Evolutionary conservation across 2,113 vertebrate genomes (phyloP).

Genomic region (Accipiter cooperii): DNA sequence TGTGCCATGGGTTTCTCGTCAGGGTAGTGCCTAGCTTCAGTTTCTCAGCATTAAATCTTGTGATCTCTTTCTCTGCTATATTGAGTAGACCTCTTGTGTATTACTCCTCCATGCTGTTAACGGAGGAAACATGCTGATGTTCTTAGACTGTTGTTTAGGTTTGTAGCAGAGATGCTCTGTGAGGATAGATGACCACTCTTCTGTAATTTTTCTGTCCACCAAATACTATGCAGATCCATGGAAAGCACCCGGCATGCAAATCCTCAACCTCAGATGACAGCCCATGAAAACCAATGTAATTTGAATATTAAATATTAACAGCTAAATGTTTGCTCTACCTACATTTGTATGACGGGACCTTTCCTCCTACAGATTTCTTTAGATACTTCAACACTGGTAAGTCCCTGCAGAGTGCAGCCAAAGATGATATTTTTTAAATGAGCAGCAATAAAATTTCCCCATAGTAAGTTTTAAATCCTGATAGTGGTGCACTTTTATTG

Average conservation of each 20-base stretch:
- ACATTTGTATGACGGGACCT: not conserved
- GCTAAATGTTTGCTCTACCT: not conserved
- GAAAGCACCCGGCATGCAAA: not conserved
- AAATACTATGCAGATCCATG: not conserved
- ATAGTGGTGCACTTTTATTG: slow-evolving; percentile 34
- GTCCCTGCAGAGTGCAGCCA: not conserved
- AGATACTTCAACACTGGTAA: not conserved
- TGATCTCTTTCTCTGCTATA: not conserved
- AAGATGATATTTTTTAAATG: not conserved
- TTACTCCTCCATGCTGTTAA: not conserved
- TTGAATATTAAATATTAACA: not conserved
- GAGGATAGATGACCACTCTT: not conserved
- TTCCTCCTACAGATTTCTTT: not conserved
- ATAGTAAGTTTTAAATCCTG: slow-evolving; percentile 7
- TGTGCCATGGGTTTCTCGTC: not conserved
- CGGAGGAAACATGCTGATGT: not conserved
- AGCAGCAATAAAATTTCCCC: slow-evolving; percentile 20
- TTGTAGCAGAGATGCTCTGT: not conserved
- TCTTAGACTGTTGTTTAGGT: not conserved
- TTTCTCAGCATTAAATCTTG: not conserved
- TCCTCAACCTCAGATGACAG: not conserved
- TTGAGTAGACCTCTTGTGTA: not conserved
- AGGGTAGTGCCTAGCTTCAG: not conserved
- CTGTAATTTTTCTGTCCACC: not conserved
- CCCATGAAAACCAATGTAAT: not conserved